Base-by-base conservation (phyloP, 2,113 vertebrate species). In the Chionomys nivalis region DNA sequence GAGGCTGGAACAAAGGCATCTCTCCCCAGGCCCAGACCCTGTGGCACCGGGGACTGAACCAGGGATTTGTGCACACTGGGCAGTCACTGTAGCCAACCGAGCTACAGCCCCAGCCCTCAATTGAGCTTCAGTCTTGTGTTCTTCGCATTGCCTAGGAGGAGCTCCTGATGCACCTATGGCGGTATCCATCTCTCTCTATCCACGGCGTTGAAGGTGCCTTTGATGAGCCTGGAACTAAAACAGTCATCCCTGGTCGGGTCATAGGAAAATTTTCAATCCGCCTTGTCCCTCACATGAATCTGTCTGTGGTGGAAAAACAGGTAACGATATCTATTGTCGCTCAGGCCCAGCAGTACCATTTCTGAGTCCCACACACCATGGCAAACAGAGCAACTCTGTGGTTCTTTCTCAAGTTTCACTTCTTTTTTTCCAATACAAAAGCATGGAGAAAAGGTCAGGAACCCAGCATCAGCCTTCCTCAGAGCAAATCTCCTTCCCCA, bases 171-270 rank as follows among this genome's bases (percentile, higher is more conserved):
- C 99, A 99, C 87, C 96, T 99, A 61, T 99, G 99, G 99, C 98
- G 97, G 81, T 99, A 99, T 68, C 99, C 99, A 5, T 99, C 99
- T 31, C 98, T 99, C 47, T 99, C 99, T 92, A 99, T 99, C 97
- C 99, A 99, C 12, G 99, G 99, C 73, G 99, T 99, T 1, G 99
- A 99, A 96, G 99, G 99, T 2, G 99, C 99, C 0, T 99, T 99
- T 97, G 98, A 99, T 19, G 98, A 98, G 92, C 73, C 98, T 0
- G 99, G 99, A 90, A 98, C 98, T 26, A 99, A 99, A 98, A 99
- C 99, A 0, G 99, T 99, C 73, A 99, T 99, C 61, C 99, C 99
- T 0, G 98, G 99, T 96, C 99, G 99, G 96, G 99, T 99, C 19
- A 99, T 66, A 0, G 99, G 98, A 3, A 99, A 99, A 90, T 99